Percentiles rank a stretch among this genome's conserved stretches.
Evolutionary conservation across 2,797 vertebrate genomes (phyloP).

Genomic region (Schizopygopsis malacanthus): DNA sequence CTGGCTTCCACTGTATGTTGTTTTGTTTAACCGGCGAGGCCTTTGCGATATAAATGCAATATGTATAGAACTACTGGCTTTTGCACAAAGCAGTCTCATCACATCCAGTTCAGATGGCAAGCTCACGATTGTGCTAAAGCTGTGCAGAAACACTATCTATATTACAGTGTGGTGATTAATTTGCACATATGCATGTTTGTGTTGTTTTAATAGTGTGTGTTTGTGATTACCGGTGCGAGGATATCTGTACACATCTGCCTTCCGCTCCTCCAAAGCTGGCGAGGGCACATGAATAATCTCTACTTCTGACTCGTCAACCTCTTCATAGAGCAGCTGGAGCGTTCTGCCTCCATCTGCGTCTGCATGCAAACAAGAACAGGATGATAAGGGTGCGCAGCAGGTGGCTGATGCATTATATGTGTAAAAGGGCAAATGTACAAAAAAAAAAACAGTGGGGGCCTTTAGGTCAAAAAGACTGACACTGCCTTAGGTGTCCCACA

Average conservation of each 20-base stretch:
- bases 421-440: not conserved
- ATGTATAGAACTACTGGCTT: not conserved
- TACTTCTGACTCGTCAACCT: conserved; percentile 96
- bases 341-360: conserved; percentile 86
- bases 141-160: not conserved
- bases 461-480: not conserved
- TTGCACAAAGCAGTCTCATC: not conserved
- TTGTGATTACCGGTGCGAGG: conserved; percentile 87
- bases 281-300: conserved; percentile 97
- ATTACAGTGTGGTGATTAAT: not conserved
- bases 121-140: not conserved
- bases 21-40: no score
- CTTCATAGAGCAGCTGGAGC: conserved; percentile 90
- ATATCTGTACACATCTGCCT: conserved; percentile 96
- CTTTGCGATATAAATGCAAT: not conserved
- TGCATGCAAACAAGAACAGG: conserved; percentile 60
- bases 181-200: not conserved
- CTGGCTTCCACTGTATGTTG: not conserved
- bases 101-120: not conserved
- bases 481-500: not conserved
- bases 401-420: not conserved
- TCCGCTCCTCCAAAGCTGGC: conserved; percentile 93
- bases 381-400: not conserved
- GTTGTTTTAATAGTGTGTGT: not conserved
- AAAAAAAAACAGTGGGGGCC: not conserved